Conservation (phyloP, 2,797 vertebrate genomes). For the Trachurus trachurus region DNA sequence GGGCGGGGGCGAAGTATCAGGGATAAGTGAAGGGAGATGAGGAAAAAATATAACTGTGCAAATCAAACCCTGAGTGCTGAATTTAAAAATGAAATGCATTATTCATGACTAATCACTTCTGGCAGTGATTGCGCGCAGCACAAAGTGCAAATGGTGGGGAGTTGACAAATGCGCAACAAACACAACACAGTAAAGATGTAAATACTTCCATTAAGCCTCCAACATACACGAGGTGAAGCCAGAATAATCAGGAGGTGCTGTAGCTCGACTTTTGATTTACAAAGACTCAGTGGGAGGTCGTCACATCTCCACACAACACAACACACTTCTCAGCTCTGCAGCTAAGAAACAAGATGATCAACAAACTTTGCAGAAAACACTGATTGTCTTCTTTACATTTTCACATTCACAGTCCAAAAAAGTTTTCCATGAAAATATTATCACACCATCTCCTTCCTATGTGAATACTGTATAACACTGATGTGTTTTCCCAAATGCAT, state of each 20-base stretch:
- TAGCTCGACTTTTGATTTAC: slow-evolving; percentile 52
- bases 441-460: too few species aligned
- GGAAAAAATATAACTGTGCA: slow-evolving; percentile 69
- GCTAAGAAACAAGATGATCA: slow-evolving; percentile 12
- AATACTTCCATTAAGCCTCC: slow-evolving; percentile 60
- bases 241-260: slow-evolving; percentile 45
- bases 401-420: slow-evolving; percentile 22
- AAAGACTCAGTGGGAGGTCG: slow-evolving; percentile 29
- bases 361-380: slow-evolving; percentile 33
- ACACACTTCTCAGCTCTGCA: slow-evolving; percentile 29
- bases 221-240: slow-evolving; percentile 34
- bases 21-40: slow-evolving; percentile 62
- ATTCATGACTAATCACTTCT: slow-evolving; percentile 82
- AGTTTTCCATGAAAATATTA: slow-evolving; percentile 1
- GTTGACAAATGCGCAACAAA: slow-evolving; percentile 64
- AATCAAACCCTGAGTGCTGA: slow-evolving; percentile 75
- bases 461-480: not conserved
- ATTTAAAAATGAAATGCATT: slow-evolving; percentile 78
- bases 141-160: slow-evolving; percentile 68
- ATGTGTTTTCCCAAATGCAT: slow-evolving; percentile 19
- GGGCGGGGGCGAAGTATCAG: slow-evolving; percentile 50
- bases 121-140: slow-evolving; percentile 73
- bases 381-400: slow-evolving; percentile 14
- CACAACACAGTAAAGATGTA: slow-evolving; percentile 64
- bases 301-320: slow-evolving; percentile 16